These are phyloP conservation scores for Bombyx mori DNA, from an alignment of 1,140 invertebrate genomes.

Conservation along the genomic window ASM3026992v2 NC_085121.1:8772501-8773000, in stretches of 20 bases:
- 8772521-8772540: slow-evolving; percentile 8
- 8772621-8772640: too few relatives aligned
- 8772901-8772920: slow-evolving; percentile 11
- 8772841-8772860: slow-evolving; percentile 42
- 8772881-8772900: slow-evolving; percentile 35
- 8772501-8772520: neutral
- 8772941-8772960: slow-evolving; percentile 67
- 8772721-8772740: slow-evolving; percentile 43
- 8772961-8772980: slow-evolving; percentile 64
- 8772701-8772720: slow-evolving; percentile 62
- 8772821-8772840: slow-evolving; percentile 63
- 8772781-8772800: slow-evolving; percentile 65
- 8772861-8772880: slow-evolving; percentile 44
- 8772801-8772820: slow-evolving; percentile 65
- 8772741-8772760: slow-evolving; percentile 36
- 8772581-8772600: slow-evolving; percentile 47
- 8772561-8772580: slow-evolving; percentile 15
- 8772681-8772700: slow-evolving; percentile 68
- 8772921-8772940: slow-evolving; percentile 2
- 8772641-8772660: slow-evolving; percentile 11
- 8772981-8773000: slow-evolving; percentile 84
- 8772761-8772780: slow-evolving; percentile 40
- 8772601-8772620: slow-evolving; percentile 32
- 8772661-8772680: slow-evolving; percentile 59
- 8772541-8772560: slow-evolving; percentile 22